A percentile compares a stretch with the other conserved stretches of the same genome.
Evolutionary conservation across 2,113 vertebrate genomes (phyloP).

Genomic region (Rallus limicola): DNA sequence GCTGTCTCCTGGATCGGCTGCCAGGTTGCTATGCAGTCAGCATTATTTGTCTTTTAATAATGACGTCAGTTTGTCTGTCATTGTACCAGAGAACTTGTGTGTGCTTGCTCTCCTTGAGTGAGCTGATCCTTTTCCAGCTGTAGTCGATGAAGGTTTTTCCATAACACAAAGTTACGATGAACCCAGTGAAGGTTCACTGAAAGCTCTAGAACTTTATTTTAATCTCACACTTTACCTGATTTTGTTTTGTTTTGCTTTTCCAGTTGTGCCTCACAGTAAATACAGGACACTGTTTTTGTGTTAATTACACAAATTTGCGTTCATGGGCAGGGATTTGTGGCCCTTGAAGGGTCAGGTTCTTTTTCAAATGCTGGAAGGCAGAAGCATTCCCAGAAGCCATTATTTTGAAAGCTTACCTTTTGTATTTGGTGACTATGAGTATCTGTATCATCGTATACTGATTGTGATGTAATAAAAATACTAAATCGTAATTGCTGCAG

Average conservation of each 20-base stretch:
- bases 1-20: background rate
- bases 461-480: background rate
- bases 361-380: background rate
- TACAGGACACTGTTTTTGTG: background rate
- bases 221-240: background rate
- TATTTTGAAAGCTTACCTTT: background rate
- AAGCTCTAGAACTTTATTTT: background rate
- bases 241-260: background rate
- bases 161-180: background rate
- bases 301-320: background rate
- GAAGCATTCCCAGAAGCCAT: background rate
- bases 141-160: background rate
- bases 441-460: background rate
- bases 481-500: background rate
- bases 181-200: background rate
- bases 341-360: background rate
- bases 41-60: slow-evolving; percentile 33
- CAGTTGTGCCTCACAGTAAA: background rate
- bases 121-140: background rate
- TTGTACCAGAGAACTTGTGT: background rate
- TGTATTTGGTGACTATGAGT: background rate
- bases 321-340: background rate
- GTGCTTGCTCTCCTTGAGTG: background rate
- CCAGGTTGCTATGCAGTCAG: background rate
- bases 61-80: background rate